A percentile compares a stretch with the other conserved stretches of the same genome.
Evolutionary conservation across 2,888 invertebrate genomes (phyloP).

Genomic region (Cistogaster globosa): DNA sequence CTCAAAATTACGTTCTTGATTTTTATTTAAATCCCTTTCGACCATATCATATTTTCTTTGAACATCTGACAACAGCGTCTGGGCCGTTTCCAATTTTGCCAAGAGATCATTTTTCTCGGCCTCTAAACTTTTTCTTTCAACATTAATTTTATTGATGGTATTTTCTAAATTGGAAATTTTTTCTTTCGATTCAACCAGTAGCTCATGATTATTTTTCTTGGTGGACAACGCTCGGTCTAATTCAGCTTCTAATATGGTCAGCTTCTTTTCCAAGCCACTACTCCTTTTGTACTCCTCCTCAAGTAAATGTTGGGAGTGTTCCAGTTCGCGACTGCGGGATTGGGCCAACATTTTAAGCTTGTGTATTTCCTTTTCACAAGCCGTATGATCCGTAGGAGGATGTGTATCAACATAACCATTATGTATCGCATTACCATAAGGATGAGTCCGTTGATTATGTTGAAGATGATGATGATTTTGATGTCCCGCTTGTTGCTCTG

Average conservation of each 20-base stretch:
- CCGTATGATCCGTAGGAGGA: conserved; percentile 26
- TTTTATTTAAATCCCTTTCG: conserved; percentile 78
- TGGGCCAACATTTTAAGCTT: conserved; percentile 81
- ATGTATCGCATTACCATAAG: conserved; percentile 47
- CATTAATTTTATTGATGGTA: conserved; percentile 77
- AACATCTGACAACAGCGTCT: conserved; percentile 84
- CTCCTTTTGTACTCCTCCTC: conserved; percentile 76
- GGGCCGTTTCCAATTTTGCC: conserved; percentile 84
- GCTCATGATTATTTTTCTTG: conserved; percentile 86
- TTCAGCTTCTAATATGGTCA: conserved; percentile 86
- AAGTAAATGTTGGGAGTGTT: conserved; percentile 82
- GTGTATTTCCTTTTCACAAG: conserved; percentile 74
- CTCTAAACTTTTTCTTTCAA: conserved; percentile 83
- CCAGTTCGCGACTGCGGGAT: conserved; percentile 83
- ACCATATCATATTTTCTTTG: conserved; percentile 82
- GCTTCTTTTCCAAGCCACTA: conserved; percentile 84
- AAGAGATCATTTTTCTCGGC: conserved; percentile 84
- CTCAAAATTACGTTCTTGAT: conserved; percentile 79
- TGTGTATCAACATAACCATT: not conserved
- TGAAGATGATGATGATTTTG: conserved; percentile 34
- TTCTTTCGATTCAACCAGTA: conserved; percentile 84
- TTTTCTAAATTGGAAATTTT: conserved; percentile 81
- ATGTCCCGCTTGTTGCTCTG: conserved; percentile 27
- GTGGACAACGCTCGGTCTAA: conserved; percentile 85
- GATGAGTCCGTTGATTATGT: not conserved